Percentiles rank a stretch among this genome's conserved stretches.
Evolutionary conservation across 2,113 vertebrate species (phyloP).

Genomic region (Caranx melampygus): DNA sequence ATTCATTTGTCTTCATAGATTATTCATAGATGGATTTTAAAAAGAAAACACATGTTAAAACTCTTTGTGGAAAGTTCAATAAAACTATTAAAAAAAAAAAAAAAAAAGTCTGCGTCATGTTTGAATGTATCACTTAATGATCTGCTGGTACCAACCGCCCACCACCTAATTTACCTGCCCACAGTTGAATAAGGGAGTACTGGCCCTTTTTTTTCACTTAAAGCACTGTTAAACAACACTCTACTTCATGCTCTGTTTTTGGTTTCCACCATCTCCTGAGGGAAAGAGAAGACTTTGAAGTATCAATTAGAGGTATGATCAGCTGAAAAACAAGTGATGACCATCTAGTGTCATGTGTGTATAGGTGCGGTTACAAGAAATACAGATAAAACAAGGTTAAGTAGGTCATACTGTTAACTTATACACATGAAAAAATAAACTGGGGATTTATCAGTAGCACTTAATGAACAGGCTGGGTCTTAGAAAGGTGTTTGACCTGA

Average conservation of each 20-base stretch:
- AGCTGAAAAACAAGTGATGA: not conserved
- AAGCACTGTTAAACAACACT: not conserved
- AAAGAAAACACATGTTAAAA: too few relatives aligned
- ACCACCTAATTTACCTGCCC: too few relatives aligned
- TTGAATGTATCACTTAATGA: too few relatives aligned
- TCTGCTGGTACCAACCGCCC: too few relatives aligned
- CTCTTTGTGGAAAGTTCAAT: too few relatives aligned
- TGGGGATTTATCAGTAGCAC: conserved; percentile 41
- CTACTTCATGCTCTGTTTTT: not conserved
- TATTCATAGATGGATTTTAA: too few relatives aligned
- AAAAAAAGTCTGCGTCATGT: too few relatives aligned
- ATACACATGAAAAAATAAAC: conserved; percentile 14
- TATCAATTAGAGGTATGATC: too few relatives aligned
- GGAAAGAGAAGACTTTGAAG: not conserved
- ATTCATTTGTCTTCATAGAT: too few relatives aligned
- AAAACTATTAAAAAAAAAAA: too few relatives aligned
- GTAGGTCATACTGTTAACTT: conserved; percentile 36
- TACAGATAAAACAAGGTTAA: conserved; percentile 38
- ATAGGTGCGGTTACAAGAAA: not conserved
- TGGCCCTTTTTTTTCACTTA: too few relatives aligned
- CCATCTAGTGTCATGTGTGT: not conserved
- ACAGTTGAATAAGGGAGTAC: too few relatives aligned
- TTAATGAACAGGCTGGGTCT: conserved; percentile 51
- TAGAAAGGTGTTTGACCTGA: conserved; percentile 52
- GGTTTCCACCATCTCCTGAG: not conserved